These are phyloP conservation scores for Hypselothyrea guttata DNA, from an alignment of 2,888 invertebrate species.

Conservation along the genomic window DNA sequence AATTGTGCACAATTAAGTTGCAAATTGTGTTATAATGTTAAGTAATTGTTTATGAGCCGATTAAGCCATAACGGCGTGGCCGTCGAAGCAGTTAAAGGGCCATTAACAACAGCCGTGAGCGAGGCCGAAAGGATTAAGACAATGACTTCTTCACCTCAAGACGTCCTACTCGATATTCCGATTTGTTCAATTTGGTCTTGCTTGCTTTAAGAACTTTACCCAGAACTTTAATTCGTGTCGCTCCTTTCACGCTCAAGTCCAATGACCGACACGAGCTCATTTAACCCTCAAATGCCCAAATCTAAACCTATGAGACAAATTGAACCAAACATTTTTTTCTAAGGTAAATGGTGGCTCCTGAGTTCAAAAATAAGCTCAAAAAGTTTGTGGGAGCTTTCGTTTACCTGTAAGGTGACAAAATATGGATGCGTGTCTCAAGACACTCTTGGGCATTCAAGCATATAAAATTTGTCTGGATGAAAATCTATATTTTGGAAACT, in stretches of 20 bases:
- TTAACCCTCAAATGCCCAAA: no score
- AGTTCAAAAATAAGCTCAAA: no score
- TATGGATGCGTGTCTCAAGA: no score
- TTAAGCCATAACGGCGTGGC: slow-evolving; percentile 37
- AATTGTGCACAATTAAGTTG: slow-evolving; percentile 68
- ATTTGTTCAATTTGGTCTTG: background rate
- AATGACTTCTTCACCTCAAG: slow-evolving; percentile 17
- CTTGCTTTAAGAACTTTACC: background rate
- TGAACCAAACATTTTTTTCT: no score
- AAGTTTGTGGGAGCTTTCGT: no score
- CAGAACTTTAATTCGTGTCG: background rate
- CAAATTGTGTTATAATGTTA: slow-evolving; percentile 69
- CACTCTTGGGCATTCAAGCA: no score
- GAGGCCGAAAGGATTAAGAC: slow-evolving; percentile 1
- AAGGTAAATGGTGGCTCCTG: no score
- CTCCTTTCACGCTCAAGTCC: slow-evolving; percentile 16
- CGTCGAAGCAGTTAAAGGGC: slow-evolving; percentile 24
- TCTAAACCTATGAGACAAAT: no score
- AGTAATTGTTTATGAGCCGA: slow-evolving; percentile 69
- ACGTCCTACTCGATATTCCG: no score
- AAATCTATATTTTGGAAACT: no score
- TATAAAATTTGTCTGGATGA: no score
- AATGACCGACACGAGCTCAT: slow-evolving; percentile 25
- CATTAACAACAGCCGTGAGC: slow-evolving; percentile 44
- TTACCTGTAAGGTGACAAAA: no score